These are phyloP conservation scores for Scelioninae gen. 1 DNA, from an alignment of 2,888 invertebrate species.

Conservation along the genomic window DNA sequence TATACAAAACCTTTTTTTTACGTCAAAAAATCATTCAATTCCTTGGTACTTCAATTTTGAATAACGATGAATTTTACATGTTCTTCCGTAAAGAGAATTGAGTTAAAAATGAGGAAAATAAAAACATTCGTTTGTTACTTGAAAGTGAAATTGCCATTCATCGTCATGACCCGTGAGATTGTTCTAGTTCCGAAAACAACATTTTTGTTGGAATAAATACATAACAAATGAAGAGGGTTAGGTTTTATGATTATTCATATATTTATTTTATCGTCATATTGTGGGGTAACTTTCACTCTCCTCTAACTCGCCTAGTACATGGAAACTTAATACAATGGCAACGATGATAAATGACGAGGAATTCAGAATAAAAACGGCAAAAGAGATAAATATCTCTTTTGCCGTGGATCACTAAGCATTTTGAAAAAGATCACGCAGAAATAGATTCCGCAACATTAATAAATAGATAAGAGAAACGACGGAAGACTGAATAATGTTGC, in stretches of 20 bases:
- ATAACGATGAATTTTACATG: no score
- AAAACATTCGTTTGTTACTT: no score
- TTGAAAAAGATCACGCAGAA: constrained; percentile 25
- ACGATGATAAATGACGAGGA: constrained; percentile 45
- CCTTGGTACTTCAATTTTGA: no score
- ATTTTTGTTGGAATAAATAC: constrained; percentile 40
- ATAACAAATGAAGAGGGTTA: constrained; percentile 35
- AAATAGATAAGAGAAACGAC: constrained; percentile 29
- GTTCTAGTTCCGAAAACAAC: constrained; percentile 31
- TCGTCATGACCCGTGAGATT: no score
- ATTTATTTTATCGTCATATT: constrained; percentile 47
- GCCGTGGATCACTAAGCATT: constrained; percentile 34
- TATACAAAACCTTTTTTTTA: no score
- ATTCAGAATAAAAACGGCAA: constrained; percentile 44
- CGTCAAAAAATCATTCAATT: no score
- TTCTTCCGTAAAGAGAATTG: no score
- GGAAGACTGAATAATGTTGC: constrained; percentile 33
- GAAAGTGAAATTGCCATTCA: no score
- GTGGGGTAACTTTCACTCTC: constrained; percentile 35
- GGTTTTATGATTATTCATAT: constrained; percentile 44
- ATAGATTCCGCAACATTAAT: constrained; percentile 47
- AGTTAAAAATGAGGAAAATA: no score
- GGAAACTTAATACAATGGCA: constrained; percentile 36
- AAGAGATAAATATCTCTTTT: constrained; percentile 33
- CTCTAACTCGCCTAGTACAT: constrained; percentile 1